Conservation (phyloP, 2,113 vertebrate genomes). For the Thryonomys swinderianus region DNA sequence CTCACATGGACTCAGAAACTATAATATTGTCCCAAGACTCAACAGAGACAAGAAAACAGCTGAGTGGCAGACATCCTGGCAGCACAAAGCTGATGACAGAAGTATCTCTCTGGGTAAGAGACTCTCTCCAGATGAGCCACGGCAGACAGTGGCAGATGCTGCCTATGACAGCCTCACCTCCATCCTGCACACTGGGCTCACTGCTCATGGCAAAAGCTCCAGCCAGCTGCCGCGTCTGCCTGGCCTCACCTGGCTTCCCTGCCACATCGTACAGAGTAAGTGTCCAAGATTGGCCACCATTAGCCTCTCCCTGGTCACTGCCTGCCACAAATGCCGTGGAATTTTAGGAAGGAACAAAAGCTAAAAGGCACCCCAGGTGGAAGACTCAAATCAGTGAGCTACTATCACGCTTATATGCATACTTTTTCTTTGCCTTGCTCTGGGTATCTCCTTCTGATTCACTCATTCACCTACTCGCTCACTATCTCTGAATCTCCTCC, state of each 20-base stretch:
- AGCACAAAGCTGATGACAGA: not conserved
- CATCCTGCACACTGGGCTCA: not conserved
- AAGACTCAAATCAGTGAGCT: not conserved
- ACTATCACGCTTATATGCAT: not conserved
- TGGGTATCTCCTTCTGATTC: not conserved
- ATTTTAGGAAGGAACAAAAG: not conserved
- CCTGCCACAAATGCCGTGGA: not conserved
- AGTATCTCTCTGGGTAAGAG: not conserved
- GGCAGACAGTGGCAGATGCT: not conserved
- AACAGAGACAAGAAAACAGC: not conserved
- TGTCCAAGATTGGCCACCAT: not conserved
- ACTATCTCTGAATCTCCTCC: too few relatives aligned
- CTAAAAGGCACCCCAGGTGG: not conserved
- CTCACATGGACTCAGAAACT: not conserved
- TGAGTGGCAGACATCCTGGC: not conserved
- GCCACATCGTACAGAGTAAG: not conserved
- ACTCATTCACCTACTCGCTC: accelerated
- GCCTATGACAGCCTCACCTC: not conserved
- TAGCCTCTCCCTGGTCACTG: not conserved
- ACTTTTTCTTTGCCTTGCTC: too few relatives aligned
- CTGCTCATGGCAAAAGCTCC: not conserved
- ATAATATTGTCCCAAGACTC: not conserved
- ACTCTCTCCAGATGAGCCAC: accelerated
- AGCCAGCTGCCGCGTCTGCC: not conserved
- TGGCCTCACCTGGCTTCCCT: not conserved